These are phyloP conservation scores for Pelusios castaneus DNA, from an alignment of 2,113 vertebrate species.

Conservation along the genomic window DNA sequence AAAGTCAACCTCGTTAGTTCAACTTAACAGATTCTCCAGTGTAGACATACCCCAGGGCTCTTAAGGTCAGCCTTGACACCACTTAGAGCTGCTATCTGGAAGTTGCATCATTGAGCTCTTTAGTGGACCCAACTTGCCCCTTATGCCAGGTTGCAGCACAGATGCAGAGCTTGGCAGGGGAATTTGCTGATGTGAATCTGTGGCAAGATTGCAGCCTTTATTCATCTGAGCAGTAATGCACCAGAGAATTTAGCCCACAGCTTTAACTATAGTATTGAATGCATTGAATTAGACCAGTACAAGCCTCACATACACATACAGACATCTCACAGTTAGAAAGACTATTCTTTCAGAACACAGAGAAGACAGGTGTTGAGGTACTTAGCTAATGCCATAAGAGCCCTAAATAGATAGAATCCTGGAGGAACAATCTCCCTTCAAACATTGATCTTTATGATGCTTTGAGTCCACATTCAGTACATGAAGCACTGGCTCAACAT, in stretches of 20 bases:
- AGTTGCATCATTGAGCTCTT: not conserved
- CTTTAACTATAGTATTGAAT: not conserved
- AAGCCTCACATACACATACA: not conserved
- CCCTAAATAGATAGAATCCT: too few relatives aligned
- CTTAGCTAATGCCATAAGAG: not conserved
- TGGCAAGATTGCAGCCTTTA: not conserved
- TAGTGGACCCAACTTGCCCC: not conserved
- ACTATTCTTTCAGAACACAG: not conserved
- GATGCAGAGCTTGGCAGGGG: not conserved
- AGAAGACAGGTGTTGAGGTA: not conserved
- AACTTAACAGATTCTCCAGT: too few relatives aligned
- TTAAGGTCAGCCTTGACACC: not conserved
- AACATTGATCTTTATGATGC: not conserved
- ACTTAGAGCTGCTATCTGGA: not conserved
- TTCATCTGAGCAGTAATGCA: not conserved
- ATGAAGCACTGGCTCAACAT: not conserved
- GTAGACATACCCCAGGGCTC: too few relatives aligned
- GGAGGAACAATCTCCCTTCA: too few relatives aligned
- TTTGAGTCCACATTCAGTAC: not conserved
- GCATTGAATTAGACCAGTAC: not conserved
- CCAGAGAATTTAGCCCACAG: not conserved
- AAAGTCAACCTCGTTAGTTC: too few relatives aligned
- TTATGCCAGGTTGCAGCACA: not conserved
- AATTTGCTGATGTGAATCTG: not conserved
- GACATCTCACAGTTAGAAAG: not conserved